Evolutionary conservation across 2,888 invertebrate genomes (phyloP).

Genomic region (Heliconius ismenius): DNA sequence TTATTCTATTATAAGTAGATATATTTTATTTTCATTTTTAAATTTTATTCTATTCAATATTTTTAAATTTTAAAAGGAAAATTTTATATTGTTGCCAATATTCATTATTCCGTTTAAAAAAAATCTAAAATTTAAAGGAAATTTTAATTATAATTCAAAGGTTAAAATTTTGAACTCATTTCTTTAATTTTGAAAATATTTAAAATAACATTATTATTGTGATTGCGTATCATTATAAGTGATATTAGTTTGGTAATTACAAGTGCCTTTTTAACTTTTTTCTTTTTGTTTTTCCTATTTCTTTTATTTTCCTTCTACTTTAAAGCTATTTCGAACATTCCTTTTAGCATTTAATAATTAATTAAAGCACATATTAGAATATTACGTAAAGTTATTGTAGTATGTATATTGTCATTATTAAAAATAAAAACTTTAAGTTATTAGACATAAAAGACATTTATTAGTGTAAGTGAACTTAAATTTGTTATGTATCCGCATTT

Average conservation of each 20-base stretch:
- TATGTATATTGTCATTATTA: not conserved
- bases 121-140: not conserved
- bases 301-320: not conserved
- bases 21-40: not conserved
- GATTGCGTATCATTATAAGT: slow-evolving; percentile 6
- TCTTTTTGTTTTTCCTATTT: not conserved
- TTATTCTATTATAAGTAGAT: slow-evolving; percentile 9
- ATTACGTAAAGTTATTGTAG: not conserved
- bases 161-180: not conserved
- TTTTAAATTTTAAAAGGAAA: not conserved
- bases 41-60: not conserved
- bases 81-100: not conserved
- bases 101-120: not conserved
- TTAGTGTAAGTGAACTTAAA: too few relatives aligned
- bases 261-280: slow-evolving; percentile 39
- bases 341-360: slow-evolving; percentile 22
- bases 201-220: not conserved
- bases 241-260: slow-evolving; percentile 34
- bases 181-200: not conserved
- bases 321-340: slow-evolving; percentile 10
- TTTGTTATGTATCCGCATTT: too few relatives aligned
- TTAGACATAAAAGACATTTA: too few relatives aligned
- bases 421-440: not conserved
- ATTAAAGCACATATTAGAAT: slow-evolving; percentile 13
- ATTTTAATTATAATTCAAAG: slow-evolving; percentile 13